Evolutionary conservation across 2,888 invertebrate species (phyloP), one percentile per base, ranked within the genome.

Genomic region (Caenorhabditis japonica): DNA sequence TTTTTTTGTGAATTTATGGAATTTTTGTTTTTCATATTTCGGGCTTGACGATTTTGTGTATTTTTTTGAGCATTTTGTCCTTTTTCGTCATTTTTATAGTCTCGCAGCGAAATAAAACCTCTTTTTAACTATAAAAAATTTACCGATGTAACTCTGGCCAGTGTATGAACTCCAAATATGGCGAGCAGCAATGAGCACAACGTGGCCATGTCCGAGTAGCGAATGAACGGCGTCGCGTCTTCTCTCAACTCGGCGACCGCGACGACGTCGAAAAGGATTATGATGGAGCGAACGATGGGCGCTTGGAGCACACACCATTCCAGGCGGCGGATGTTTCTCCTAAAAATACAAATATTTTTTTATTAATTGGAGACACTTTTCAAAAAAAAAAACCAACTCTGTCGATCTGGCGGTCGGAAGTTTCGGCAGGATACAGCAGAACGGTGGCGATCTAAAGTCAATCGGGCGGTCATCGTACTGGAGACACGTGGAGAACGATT

Each of bases 301-400:
- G 86, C 86, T 60, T 86, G 86, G 5, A 85, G 79, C 0, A 86
- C 86, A 46, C 84, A 72, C 77, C 82, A 84, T 71, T 86, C 86
- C n/a, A 86, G 75, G 15, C 78, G 69, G 12, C 84, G 76, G 38
- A 86, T 76, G 68, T 86, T 86, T 10, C 74, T 69, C 41, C 84
- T 84, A 49, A 33, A 79, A 69, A 52, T n/a, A n/a, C n/a, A n/a
- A n/a, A n/a, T n/a, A 27, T 58, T 69, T 21, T 52, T 52, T 33
- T 10, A 17, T 4, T 4, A 12, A 7, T 30, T 30, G 30, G 30
- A 30, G 10, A 7, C 30, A 30, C 7, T 10, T n/a, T n/a, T n/a
- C n/a, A n/a, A n/a, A n/a, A n/a, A 30, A 5, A 30, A 30, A 19
- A 44, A 56, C 78, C 55, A 55, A 84, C 79, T 77, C 77, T 2